Base-by-base conservation (phyloP, 2,888 invertebrate species). In the Eulithis testata region DNA sequence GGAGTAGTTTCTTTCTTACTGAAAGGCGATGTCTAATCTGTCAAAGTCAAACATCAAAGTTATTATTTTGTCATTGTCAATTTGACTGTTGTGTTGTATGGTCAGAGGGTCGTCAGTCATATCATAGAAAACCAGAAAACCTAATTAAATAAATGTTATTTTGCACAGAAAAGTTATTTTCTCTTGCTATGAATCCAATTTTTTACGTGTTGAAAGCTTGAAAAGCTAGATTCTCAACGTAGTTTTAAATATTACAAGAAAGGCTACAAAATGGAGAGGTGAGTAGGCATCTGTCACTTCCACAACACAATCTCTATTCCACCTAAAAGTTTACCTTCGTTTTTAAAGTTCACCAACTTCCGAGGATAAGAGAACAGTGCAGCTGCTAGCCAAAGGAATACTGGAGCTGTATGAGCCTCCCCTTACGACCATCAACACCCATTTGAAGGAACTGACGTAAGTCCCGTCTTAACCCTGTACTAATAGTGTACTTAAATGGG, bases 361-460 rank as follows among this genome's bases (percentile, higher is more conserved):
- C 63, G 87, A 89, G 12, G 87, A 90, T 47, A 74, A 80, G 1
- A 87, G 87, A 72, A 86, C 87, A 47, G 83, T 91, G 14, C 82
- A 87, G 66, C 74, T 86, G 8, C 72, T 93, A 53, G 85, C 91
- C 0, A 90, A 91, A 74, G 93, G 93, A 14, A 72, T 93, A 9
- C 73, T 93, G 74, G 91, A 91, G 66, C 69, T 90, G 47, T 93
- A 93, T 67, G 91, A 93, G 75, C 91, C 93, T 8, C 93, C 93
- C 1, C 73, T 93, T 45, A 84, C 86, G 0, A 91, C 91, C 1
- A 90, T 93, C 66, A 90, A 90, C 56, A 89, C 90, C 7, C 91
- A 91, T 82, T 77, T 93, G 53, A 90, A 88, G 68, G 93, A 93
- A 72, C 77, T 93, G 74, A 93, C 89, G 93, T 93, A 76, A 89